These are phyloP conservation scores for Aquatica leii DNA, from an alignment of 2,888 invertebrate genomes.

Conservation along the genomic window DNA sequence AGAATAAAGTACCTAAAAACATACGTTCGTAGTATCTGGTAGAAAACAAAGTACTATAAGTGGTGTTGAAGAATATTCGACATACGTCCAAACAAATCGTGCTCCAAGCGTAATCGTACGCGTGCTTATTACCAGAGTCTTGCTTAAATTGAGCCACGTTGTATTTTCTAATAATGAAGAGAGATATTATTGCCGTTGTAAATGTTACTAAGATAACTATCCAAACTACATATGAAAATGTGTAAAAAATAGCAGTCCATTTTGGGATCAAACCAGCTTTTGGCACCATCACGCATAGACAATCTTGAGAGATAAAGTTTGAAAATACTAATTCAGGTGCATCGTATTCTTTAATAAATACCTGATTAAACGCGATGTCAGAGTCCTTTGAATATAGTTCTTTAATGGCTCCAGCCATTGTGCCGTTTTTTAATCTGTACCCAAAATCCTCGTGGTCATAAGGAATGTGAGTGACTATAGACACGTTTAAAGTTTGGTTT, in stretches of 20 bases:
- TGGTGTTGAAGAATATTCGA: slow-evolving; percentile 55
- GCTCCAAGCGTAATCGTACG: slow-evolving; percentile 30
- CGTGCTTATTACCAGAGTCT: slow-evolving; percentile 10
- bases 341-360: slow-evolving; percentile 60
- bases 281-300: slow-evolving; percentile 58
- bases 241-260: slow-evolving; percentile 57
- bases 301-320: slow-evolving; percentile 56
- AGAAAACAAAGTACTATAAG: slow-evolving; percentile 48
- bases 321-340: slow-evolving; percentile 56
- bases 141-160: background rate
- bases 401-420: slow-evolving; percentile 57
- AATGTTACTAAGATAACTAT: slow-evolving; percentile 49
- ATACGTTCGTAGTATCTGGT: slow-evolving; percentile 56
- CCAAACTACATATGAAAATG: slow-evolving; percentile 56
- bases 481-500: slow-evolving; percentile 29
- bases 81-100: slow-evolving; percentile 50
- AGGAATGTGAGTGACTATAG: slow-evolving; percentile 17
- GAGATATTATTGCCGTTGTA: slow-evolving; percentile 29
- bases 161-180: slow-evolving; percentile 36
- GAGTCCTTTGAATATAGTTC: slow-evolving; percentile 52
- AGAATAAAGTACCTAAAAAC: slow-evolving; percentile 48
- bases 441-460: slow-evolving; percentile 44
- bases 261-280: slow-evolving; percentile 58
- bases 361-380: slow-evolving; percentile 57
- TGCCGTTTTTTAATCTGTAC: slow-evolving; percentile 53